Evolutionary conservation across 2,888 invertebrate species (phyloP), one percentile per base, ranked within the genome.

Genomic region (Schizotus pectinicornis): DNA sequence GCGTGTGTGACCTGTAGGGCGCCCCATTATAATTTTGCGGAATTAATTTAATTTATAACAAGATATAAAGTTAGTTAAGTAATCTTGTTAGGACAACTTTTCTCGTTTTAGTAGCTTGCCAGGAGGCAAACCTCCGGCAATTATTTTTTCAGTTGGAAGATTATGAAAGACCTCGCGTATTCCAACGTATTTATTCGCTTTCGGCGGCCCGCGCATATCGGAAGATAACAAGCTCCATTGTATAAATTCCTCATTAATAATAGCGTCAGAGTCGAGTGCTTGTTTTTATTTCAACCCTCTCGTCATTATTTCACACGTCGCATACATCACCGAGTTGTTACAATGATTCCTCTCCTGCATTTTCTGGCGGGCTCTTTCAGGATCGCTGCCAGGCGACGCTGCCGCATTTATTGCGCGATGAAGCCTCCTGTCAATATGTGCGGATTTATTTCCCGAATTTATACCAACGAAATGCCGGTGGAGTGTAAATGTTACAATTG

Each of bases 111-210:
- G 51, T 51, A 13, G 30, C 22, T 43, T 31, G n/a, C 37, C 43
- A 2, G 6, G 42, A 7, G 33, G 14, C 41, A 33, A 45, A 41
- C 43, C 30, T 12, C 13, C 14, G 32, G 31, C 56, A 56, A 56
- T 56, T 49, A 56, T 56, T 56, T 56, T 56, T 56, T 56, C 56
- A 56, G 43, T 56, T 33, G 34, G 47, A 47, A 47, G 54, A 39
- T 54, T 54, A 54, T 47, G 35, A 47, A 54, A 54, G 54, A 54
- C 35, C 45, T 36, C 38, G 53, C 45, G 38, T 35, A 53, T 38
- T 22, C 42, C 32, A 32, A 32, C 45, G 31, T 36, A 45, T 50
- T 50, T 50, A 41, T 46, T 45, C 36, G 43, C 36, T 7, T 45
- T 45, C 38, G 31, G 22, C 46, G 22, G 38, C 33, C 31, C 37